Evolutionary conservation across 2,797 vertebrate genomes (phyloP), one percentile per base, ranked within the genome.

Genomic region (Carcharodon carcharias): DNA sequence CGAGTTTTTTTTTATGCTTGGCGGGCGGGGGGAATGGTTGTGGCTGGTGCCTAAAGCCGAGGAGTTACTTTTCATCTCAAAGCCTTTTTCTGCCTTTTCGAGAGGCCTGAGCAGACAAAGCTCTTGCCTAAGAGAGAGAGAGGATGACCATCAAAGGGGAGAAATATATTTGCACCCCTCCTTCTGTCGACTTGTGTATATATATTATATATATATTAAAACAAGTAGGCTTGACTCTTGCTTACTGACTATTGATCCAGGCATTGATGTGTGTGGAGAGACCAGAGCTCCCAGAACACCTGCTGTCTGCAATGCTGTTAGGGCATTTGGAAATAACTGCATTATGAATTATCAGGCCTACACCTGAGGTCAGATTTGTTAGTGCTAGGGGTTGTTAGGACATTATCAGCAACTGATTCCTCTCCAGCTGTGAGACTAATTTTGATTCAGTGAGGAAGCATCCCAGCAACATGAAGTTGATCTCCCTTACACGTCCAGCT

Each of bases 41-140:
- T 31, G 28, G 87, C 54, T 56, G 98, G 97, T 97, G 98, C 98
- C 97, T 98, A 98, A 98, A 98, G 97, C 98, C 98, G 98, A 98
- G 98, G 91, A 97, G 98, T 98, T 97, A 97, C 98, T 98, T 98
- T 98, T 98, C 98, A 98, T 98, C 98, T 98, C 97, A 97, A 98
- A 98, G 98, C 94, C 69, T 18, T 77, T 95, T 77, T 77, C 45
- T 58, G 69, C 94, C 28, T 97, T 97, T 98, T 98, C 97, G 97
- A 97, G 98, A 98, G 97, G 97, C 97, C 97, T 97, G 96, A 97
- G 97, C 97, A 98, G 98, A 98, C 97, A 97, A 97, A 97, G 98
- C 96, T 97, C 12, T 98, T 98, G 98, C 98, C 98, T 98, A 97
- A 98, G 97, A 98, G 97, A 98, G 97, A 98, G 97, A 98, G 98